phyloP scores from a whole-genome alignment of 2,888 invertebrate species.

The Achlya flavicornis region DNA sequence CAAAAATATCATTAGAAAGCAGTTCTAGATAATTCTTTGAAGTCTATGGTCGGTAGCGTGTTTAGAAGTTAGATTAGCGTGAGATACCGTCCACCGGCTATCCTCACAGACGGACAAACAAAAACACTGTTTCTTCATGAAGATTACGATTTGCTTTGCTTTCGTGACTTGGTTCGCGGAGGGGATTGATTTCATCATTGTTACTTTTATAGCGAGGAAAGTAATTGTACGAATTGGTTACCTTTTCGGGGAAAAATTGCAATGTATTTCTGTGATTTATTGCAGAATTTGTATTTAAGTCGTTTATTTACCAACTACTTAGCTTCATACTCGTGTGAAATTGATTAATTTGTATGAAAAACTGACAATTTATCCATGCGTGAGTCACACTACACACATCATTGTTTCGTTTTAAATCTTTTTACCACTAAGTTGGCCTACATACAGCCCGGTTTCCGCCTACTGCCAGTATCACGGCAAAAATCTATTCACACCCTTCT shows the following conservation, averaged over 20 bases:
- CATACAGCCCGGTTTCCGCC: no score
- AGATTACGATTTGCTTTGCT: conserved; percentile 18
- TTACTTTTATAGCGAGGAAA: conserved; percentile 3
- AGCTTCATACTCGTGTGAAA: no score
- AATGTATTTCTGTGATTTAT: not conserved
- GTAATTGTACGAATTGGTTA: not conserved
- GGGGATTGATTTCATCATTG: conserved; percentile 5
- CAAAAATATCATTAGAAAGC: not conserved
- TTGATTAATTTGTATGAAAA: no score
- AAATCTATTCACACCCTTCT: no score
- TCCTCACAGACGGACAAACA: conserved; percentile 38
- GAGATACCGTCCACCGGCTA: conserved; percentile 43
- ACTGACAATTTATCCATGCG: no score
- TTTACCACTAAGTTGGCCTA: no score
- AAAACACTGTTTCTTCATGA: conserved; percentile 41
- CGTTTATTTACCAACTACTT: no score
- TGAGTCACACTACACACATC: no score
- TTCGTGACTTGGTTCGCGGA: not conserved
- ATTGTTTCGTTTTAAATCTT: no score
- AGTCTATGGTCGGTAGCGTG: conserved; percentile 41
- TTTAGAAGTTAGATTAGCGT: conserved; percentile 47
- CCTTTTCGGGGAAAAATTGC: not conserved
- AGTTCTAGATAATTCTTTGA: not conserved
- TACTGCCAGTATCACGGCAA: no score
- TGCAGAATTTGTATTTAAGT: not conserved